These are phyloP conservation scores for silkworm (Bombyx mori) DNA, from an alignment of 1,140 invertebrate species.

Conservation along the genomic window ASM3026992v2 NC_085122.1:10291501-10292000, in stretches of 20 bases:
- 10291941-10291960: too few species aligned
- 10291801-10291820: not conserved
- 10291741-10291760: constrained; percentile 27
- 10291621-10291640: constrained; percentile 31
- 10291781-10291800: constrained; percentile 32
- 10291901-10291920: too few species aligned
- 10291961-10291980: too few species aligned
- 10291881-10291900: too few species aligned
- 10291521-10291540: too few species aligned
- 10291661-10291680: constrained; percentile 21
- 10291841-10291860: too few species aligned
- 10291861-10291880: too few species aligned
- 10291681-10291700: constrained; percentile 21
- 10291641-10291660: constrained; percentile 21
- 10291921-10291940: too few species aligned
- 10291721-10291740: constrained; percentile 28
- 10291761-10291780: constrained; percentile 28
- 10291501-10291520: too few species aligned
- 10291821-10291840: too few species aligned
- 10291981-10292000: too few species aligned
- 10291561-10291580: not conserved
- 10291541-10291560: too few species aligned
- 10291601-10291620: constrained; percentile 29
- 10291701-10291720: constrained; percentile 14
- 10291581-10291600: constrained; percentile 19